A percentile compares a stretch with the other conserved stretches of the same genome.
These are phyloP conservation scores for Drosophila barbarae DNA, from an alignment of 2,888 invertebrate genomes.

Conservation along the genomic window DNA sequence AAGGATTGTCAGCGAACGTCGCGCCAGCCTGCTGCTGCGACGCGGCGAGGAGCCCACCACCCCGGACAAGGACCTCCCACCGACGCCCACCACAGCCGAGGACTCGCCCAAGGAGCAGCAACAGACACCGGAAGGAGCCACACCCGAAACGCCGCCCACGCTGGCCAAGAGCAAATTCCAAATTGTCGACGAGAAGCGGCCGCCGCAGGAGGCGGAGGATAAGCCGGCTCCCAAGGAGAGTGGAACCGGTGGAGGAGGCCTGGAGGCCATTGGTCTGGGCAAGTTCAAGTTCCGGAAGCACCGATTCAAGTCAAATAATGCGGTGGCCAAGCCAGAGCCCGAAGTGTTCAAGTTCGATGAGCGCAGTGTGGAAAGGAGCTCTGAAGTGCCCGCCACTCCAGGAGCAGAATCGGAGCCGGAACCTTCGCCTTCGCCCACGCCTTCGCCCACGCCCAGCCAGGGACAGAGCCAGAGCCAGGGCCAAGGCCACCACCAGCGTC, in stretches of 20 bases:
- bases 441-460: conserved; percentile 64
- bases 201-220: conserved; percentile 48
- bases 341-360: conserved; percentile 77
- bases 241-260: conserved; percentile 14
- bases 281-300: conserved; percentile 73
- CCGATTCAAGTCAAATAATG: conserved; percentile 52
- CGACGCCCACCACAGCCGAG: conserved; percentile 12
- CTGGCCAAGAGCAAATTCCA: conserved; percentile 70
- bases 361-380: conserved; percentile 56
- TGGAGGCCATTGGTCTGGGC: conserved; percentile 57
- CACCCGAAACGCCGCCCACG: conserved; percentile 21
- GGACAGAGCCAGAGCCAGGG: conserved; percentile 40
- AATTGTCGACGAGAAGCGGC: conserved; percentile 81
- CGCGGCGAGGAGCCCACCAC: conserved; percentile 59
- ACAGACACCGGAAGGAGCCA: conserved; percentile 5
- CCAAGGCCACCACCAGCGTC: conserved; percentile 47
- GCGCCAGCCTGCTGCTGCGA: conserved; percentile 74
- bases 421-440: conserved; percentile 63
- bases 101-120: conserved; percentile 8
- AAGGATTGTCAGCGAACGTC: conserved; percentile 76
- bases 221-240: conserved; percentile 47
- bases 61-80: conserved; percentile 39
- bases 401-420: conserved; percentile 17
- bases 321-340: conserved; percentile 61
- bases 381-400: conserved; percentile 47